Evolutionary conservation across 2,113 vertebrate genomes (phyloP).

Genomic region (Ceyx cyanopectus): DNA sequence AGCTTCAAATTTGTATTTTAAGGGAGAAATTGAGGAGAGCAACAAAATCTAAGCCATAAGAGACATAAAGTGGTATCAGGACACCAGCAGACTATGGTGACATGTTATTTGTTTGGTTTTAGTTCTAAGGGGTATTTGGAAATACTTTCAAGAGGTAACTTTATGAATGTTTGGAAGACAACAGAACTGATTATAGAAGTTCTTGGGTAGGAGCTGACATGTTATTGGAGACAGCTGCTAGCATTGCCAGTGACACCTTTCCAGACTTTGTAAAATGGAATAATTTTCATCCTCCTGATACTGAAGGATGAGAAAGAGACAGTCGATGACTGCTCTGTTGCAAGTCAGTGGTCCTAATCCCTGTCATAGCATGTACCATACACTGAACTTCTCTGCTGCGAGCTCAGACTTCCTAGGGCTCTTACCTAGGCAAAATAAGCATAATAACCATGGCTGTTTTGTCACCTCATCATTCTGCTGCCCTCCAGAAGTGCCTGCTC

Average conservation of each 20-base stretch:
- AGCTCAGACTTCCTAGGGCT: not conserved
- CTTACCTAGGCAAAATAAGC: not conserved
- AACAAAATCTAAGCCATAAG: not conserved
- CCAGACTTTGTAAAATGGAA: not conserved
- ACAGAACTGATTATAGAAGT: not conserved
- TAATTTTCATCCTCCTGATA: not conserved
- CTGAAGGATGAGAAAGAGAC: not conserved
- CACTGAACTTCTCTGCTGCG: not conserved
- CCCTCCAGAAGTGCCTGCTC: not conserved
- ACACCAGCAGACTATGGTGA: not conserved
- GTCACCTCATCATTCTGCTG: not conserved
- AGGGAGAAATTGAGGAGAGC: not conserved
- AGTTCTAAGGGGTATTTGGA: not conserved
- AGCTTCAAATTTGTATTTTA: slow-evolving; percentile 16
- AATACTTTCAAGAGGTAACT: not conserved
- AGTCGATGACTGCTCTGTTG: not conserved
- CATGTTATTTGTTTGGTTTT: not conserved
- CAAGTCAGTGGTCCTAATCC: not conserved
- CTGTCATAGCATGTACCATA: not conserved
- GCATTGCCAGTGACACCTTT: not conserved
- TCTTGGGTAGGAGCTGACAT: not conserved
- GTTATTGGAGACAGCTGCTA: not conserved
- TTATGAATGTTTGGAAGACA: not conserved
- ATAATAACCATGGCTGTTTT: not conserved
- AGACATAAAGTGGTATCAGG: not conserved